Percentiles rank a stretch among this genome's conserved stretches.
Evolutionary conservation across 2,888 invertebrate genomes (phyloP).

Genomic region (Agrotis segetum): DNA sequence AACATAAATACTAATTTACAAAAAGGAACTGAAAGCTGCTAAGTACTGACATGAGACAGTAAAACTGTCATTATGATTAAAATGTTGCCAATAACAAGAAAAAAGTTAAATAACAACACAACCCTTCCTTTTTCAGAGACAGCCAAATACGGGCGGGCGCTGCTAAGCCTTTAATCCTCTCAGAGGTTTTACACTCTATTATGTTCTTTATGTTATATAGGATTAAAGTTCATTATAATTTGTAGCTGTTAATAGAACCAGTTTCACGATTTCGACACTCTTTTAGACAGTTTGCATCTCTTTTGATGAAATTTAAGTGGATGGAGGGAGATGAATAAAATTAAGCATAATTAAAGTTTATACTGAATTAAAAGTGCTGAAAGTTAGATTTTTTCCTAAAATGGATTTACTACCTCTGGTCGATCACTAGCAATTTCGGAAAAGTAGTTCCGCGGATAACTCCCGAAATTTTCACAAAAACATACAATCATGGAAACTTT

Average conservation of each 20-base stretch:
- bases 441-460: too few relatives aligned
- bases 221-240: conserved; percentile 42
- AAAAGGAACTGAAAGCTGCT: not conserved
- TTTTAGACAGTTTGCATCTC: not conserved
- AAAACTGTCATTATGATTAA: conserved; percentile 36
- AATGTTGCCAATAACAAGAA: conserved; percentile 30
- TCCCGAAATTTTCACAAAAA: too few relatives aligned
- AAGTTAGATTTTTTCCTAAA: too few relatives aligned
- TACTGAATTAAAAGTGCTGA: too few relatives aligned
- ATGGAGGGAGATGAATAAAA: too few relatives aligned
- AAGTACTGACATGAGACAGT: conserved; percentile 4
- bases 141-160: conserved; percentile 38
- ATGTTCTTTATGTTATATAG: conserved; percentile 30
- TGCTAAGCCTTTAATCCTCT: conserved; percentile 57
- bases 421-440: too few relatives aligned
- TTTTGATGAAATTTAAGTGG: too few relatives aligned
- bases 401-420: too few relatives aligned
- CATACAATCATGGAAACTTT: too few relatives aligned
- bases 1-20: too few relatives aligned
- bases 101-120: conserved; percentile 24
- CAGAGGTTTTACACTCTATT: conserved; percentile 15
- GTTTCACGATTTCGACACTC: conserved; percentile 9
- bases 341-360: too few relatives aligned
- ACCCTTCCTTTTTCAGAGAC: conserved; percentile 41
- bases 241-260: not conserved